Evolutionary conservation across 2,797 vertebrate species (phyloP).

Genomic region (Apogon talboti): DNA sequence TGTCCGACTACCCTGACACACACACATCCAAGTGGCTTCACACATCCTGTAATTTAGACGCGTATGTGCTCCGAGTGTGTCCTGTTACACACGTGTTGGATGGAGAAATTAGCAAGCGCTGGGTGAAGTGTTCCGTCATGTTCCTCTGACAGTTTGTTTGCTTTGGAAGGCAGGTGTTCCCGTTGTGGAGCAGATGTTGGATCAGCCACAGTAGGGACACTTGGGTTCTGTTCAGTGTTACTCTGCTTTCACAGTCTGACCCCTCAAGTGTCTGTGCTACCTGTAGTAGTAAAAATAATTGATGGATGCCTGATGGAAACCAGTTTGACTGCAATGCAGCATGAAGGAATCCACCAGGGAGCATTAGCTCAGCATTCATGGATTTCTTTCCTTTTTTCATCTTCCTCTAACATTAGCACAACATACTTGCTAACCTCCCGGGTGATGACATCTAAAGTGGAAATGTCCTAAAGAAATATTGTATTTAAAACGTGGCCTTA

Average conservation of each 20-base stretch:
- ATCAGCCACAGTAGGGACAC: slow-evolving; percentile 51
- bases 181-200: slow-evolving; percentile 66
- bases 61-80: slow-evolving; percentile 45
- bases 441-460: slow-evolving; percentile 49
- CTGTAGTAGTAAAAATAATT: slow-evolving; percentile 69
- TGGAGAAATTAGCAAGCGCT: slow-evolving; percentile 24
- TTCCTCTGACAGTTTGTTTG: slow-evolving; percentile 69
- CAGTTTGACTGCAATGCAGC: slow-evolving; percentile 57
- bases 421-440: slow-evolving; percentile 20
- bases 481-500: slow-evolving; percentile 41
- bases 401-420: slow-evolving; percentile 44
- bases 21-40: slow-evolving; percentile 40
- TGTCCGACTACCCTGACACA: slow-evolving; percentile 18
- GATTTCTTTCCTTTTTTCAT: slow-evolving; percentile 35
- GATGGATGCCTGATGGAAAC: slow-evolving; percentile 74
- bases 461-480: slow-evolving; percentile 44
- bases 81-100: slow-evolving; percentile 48
- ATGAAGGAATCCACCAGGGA: slow-evolving; percentile 56
- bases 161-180: slow-evolving; percentile 72
- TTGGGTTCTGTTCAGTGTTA: slow-evolving; percentile 73
- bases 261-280: slow-evolving; percentile 66
- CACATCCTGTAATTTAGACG: slow-evolving; percentile 64
- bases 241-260: slow-evolving; percentile 57
- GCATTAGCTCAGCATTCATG: slow-evolving; percentile 62
- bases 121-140: slow-evolving; percentile 44